A percentile compares a stretch with the other conserved stretches of the same genome.
Evolutionary conservation across 2,797 vertebrate species (phyloP).

Genomic region (Echeneis naucrates): DNA sequence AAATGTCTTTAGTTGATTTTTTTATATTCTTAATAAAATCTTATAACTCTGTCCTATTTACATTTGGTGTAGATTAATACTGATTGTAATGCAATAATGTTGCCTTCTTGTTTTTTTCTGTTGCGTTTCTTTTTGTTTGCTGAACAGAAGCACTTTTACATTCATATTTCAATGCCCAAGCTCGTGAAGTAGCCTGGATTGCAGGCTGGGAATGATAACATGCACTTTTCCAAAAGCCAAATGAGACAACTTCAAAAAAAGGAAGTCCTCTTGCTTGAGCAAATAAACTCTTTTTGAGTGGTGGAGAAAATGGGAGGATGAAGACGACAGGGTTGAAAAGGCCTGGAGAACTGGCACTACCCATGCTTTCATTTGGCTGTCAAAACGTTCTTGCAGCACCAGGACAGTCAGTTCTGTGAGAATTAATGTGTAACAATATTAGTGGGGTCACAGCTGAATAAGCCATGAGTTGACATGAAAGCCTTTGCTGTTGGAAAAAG

Average conservation of each 20-base stretch:
- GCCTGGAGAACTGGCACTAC: conserved; percentile 57
- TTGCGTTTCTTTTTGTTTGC: conserved; percentile 73
- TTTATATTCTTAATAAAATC: conserved; percentile 77
- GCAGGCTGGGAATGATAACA: conserved; percentile 61
- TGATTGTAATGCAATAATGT: conserved; percentile 83
- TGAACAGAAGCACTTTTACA: conserved; percentile 82
- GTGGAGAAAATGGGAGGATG: conserved; percentile 39
- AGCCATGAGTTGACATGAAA: conserved; percentile 66
- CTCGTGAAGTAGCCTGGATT: conserved; percentile 62
- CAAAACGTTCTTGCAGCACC: conserved; percentile 76
- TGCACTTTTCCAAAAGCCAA: conserved; percentile 59
- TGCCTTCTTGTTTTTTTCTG: conserved; percentile 52
- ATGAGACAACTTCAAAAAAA: conserved; percentile 45
- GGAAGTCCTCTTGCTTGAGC: conserved; percentile 42
- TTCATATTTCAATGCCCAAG: conserved; percentile 80
- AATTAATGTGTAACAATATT: conserved; percentile 64
- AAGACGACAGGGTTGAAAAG: conserved; percentile 48
- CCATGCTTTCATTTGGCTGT: conserved; percentile 71
- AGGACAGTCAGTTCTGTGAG: conserved; percentile 60
- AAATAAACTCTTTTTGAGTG: conserved; percentile 41
- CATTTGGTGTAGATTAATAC: conserved; percentile 81
- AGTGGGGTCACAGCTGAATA: conserved; percentile 54
- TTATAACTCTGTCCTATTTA: conserved; percentile 77
- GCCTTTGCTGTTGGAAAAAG: conserved; percentile 68
- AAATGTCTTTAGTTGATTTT: conserved; percentile 64